Base-by-base conservation (phyloP, 2,888 invertebrate species). In the Lymantria dispar region DNA sequence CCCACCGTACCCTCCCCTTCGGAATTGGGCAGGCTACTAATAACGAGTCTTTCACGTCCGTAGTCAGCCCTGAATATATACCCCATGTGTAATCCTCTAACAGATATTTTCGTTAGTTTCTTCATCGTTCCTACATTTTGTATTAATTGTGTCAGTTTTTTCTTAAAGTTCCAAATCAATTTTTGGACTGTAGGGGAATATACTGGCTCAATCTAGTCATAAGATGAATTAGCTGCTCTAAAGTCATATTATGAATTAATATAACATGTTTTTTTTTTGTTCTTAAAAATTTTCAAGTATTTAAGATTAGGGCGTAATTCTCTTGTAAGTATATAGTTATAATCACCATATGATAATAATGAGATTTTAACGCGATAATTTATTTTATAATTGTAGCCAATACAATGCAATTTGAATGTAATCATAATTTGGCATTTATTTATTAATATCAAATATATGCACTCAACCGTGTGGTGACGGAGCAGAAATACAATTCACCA, bases 141-240 rank as follows among this genome's bases (percentile, higher is more conserved):
- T 88, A 87, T 84, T 83, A 76, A 79, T 85, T 85, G 84, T 76
- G 86, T 87, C 86, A 85, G 85, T 76, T 85, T 85, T 22, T 84
- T 82, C 83, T 82, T 80, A 69, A 69, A 76, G 79, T 82, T 85
- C 78, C 62, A 69, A 72, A 73, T 70, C 72, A 76, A 68, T 70
- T 68, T 74, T 74, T 77, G 80, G 77, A 83, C 81, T 80, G 76
- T 82, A 70, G 75, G 78, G n/a, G 77, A 80, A 75, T 79, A 74
- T 76, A 86, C 89, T 90, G 90, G 87, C 90, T 91, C 90, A 91
- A 90, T 91, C 90, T 91, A 91, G 90, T 91, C 90, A 90, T 91
- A 91, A 91, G 90, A 87, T 88, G 85, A 87, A 88, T 88, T 82
- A 85, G 83, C 83, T 83, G 78, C 85, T 85, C 76, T 78, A 77